These are phyloP conservation scores for Calycopis cecrops DNA, from an alignment of 1,140 invertebrate species.

Conservation along the genomic window DNA sequence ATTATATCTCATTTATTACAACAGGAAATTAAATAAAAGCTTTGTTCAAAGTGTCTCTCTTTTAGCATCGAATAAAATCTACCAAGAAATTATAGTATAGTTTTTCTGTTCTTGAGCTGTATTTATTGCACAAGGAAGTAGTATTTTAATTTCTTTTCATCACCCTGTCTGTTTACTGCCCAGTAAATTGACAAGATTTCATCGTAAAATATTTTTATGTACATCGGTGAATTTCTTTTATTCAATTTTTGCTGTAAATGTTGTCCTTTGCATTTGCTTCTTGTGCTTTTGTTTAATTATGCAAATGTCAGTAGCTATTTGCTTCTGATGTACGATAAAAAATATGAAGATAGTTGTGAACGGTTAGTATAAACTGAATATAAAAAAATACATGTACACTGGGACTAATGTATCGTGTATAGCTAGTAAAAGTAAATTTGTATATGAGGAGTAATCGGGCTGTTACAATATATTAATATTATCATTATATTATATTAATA, in stretches of 20 bases:
- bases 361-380: too few relatives aligned
- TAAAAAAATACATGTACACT: too few relatives aligned
- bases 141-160: slow-evolving; percentile 19
- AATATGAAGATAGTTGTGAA: too few relatives aligned
- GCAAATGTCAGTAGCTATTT: slow-evolving; percentile 36
- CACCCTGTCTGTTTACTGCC: slow-evolving; percentile 22
- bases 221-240: neutral
- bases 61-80: neutral
- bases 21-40: neutral
- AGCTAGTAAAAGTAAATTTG: too few relatives aligned
- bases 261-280: slow-evolving; percentile 47
- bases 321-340: slow-evolving; percentile 8
- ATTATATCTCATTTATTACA: too few relatives aligned
- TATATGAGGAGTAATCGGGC: too few relatives aligned
- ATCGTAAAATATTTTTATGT: slow-evolving; percentile 12
- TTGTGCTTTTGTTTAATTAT: slow-evolving; percentile 60
- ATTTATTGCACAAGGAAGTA: slow-evolving; percentile 28
- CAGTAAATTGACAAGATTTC: slow-evolving; percentile 15
- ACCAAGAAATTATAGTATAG: neutral
- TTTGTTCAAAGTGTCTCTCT: too few relatives aligned
- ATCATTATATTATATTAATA: neutral
- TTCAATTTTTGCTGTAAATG: slow-evolving; percentile 22
- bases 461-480: too few relatives aligned
- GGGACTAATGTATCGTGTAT: too few relatives aligned
- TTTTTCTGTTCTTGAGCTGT: slow-evolving; percentile 26